Percentiles rank a stretch among this genome's conserved stretches.
These are phyloP conservation scores for Dryocosmus kuriphilus DNA, from an alignment of 2,888 invertebrate genomes.

Conservation along the genomic window DNA sequence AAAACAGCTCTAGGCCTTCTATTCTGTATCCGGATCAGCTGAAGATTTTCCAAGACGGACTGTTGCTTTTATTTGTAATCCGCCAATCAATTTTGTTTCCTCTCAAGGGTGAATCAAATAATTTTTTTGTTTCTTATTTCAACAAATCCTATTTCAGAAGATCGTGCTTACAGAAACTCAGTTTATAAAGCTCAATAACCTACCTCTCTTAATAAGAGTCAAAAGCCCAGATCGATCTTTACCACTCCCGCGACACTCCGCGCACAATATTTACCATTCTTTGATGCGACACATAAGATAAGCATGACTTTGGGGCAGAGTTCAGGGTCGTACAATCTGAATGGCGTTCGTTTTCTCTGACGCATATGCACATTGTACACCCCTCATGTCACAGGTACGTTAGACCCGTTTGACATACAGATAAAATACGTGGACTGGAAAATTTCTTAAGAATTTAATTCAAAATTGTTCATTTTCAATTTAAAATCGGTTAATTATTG, in stretches of 20 bases:
- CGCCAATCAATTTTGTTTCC: neutral
- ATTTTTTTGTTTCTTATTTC: too few species aligned
- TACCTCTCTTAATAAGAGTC: neutral
- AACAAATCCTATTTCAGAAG: too few species aligned
- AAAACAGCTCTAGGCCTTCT: too few species aligned
- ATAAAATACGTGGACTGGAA: too few species aligned
- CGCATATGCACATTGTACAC: neutral
- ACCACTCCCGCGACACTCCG: neutral
- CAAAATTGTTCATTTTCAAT: too few species aligned
- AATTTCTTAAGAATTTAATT: too few species aligned
- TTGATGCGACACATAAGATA: neutral
- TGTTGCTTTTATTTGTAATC: neutral
- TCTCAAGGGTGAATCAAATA: too few species aligned
- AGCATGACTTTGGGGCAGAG: neutral
- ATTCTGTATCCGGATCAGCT: too few species aligned
- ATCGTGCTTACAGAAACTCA: too few species aligned
- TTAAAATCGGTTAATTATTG: too few species aligned
- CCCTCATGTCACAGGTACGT: neutral
- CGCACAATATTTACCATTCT: conserved; percentile 2
- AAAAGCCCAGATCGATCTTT: neutral
- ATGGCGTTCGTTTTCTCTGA: neutral
- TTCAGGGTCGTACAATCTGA: conserved; percentile 30
- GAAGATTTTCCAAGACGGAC: too few species aligned
- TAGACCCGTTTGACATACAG: neutral
- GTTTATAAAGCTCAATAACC: too few species aligned